A percentile compares a stretch with the other conserved stretches of the same genome.
phyloP scores from a whole-genome alignment of 2,888 invertebrate genomes.

The Lucinisca nassula region DNA sequence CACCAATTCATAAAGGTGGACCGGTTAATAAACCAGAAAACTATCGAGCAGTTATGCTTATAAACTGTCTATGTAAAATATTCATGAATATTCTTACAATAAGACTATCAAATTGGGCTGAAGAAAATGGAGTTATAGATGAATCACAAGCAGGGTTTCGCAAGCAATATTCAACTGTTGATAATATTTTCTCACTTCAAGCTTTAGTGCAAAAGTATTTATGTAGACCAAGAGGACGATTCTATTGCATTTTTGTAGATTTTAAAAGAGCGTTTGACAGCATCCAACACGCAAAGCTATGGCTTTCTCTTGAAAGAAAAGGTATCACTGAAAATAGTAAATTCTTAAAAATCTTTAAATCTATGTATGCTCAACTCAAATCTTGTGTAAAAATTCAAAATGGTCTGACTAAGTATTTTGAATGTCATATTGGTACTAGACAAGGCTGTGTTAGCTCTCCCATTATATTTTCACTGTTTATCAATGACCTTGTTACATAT shows the following conservation, averaged over 20 bases:
- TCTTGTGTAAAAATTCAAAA: not conserved
- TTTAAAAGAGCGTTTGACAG: slow-evolving; percentile 14
- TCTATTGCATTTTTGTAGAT: slow-evolving; percentile 9
- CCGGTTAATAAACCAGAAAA: not conserved
- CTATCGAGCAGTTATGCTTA: slow-evolving; percentile 6
- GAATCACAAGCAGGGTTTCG: slow-evolving; percentile 17
- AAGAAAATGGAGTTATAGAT: not conserved
- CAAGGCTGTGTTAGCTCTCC: slow-evolving; percentile 22
- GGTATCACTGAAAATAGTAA: slow-evolving; percentile 8
- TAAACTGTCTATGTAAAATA: slow-evolving; percentile 1
- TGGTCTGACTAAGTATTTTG: not conserved
- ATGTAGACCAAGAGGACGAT: not conserved
- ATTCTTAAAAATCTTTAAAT: not conserved
- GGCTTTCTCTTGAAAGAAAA: not conserved
- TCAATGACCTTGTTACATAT: slow-evolving; percentile 12
- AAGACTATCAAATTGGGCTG: slow-evolving; percentile 5
- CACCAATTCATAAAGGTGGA: slow-evolving; percentile 25
- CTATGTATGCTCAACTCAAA: slow-evolving; percentile 1
- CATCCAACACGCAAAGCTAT: not conserved
- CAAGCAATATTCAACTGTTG: not conserved
- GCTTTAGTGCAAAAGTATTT: slow-evolving; percentile 8
- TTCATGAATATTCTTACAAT: not conserved
- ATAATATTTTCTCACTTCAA: slow-evolving; percentile 9
- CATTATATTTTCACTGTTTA: slow-evolving; percentile 18
- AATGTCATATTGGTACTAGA: slow-evolving; percentile 4